These are phyloP conservation scores for Sula dactylatra DNA, from an alignment of 2,113 vertebrate species.

Conservation along the genomic window DNA sequence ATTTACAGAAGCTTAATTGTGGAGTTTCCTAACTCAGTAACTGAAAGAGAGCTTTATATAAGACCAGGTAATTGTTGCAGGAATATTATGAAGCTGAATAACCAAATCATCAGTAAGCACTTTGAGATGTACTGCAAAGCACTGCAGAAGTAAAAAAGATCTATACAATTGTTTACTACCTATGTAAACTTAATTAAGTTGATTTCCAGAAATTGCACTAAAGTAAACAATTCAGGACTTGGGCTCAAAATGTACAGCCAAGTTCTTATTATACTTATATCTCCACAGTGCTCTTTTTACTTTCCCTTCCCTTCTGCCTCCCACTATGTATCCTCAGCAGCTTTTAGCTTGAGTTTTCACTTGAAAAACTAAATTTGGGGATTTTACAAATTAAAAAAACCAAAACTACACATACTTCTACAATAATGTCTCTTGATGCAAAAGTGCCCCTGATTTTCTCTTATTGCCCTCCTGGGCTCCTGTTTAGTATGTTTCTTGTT, in stretches of 20 bases:
- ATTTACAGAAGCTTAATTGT: background rate
- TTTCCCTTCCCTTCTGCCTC: background rate
- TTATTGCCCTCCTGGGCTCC: background rate
- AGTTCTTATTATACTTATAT: background rate
- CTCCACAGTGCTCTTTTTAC: background rate
- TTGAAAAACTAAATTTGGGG: background rate
- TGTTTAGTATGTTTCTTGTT: background rate
- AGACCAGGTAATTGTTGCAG: background rate
- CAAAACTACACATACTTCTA: background rate
- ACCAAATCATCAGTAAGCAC: background rate
- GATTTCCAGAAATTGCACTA: background rate
- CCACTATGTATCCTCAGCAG: background rate
- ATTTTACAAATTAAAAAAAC: background rate
- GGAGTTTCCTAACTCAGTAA: background rate
- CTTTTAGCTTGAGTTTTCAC: background rate
- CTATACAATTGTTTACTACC: background rate
- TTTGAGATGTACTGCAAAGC: background rate
- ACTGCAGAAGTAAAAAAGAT: background rate
- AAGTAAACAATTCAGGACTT: background rate
- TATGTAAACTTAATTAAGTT: constrained; percentile 20
- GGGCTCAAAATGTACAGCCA: constrained; percentile 4
- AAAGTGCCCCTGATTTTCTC: background rate
- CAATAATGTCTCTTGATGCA: background rate
- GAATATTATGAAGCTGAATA: background rate
- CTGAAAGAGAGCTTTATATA: background rate